A percentile compares a stretch with the other conserved stretches of the same genome.
phyloP scores from a whole-genome alignment of 1,140 invertebrate species.

The honey bee (Apis mellifera) region DNA sequence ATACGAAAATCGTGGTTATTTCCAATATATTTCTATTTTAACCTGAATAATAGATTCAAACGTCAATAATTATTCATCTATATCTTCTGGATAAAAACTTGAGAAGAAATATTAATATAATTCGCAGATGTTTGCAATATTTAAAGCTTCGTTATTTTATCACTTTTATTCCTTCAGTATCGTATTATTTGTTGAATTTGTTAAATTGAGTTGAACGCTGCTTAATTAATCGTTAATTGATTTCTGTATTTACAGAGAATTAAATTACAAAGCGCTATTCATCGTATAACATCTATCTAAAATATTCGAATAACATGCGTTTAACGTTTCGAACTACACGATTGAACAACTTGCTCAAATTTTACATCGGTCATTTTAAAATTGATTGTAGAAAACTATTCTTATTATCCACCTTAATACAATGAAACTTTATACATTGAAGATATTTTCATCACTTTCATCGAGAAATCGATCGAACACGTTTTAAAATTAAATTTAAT shows the following conservation, averaged over 20 bases:
- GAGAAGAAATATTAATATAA: too few relatives aligned
- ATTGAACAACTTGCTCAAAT: too few relatives aligned
- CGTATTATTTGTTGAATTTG: too few relatives aligned
- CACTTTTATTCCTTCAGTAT: neutral
- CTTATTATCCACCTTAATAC: too few relatives aligned
- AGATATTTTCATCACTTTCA: neutral
- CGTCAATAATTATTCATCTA: too few relatives aligned
- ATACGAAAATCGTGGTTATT: too few relatives aligned
- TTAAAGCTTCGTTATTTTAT: neutral
- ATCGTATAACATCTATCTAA: neutral
- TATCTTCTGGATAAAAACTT: too few relatives aligned
- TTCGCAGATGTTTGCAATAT: neutral
- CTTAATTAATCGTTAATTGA: conserved; percentile 1
- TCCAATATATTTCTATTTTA: too few relatives aligned
- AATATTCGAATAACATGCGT: neutral
- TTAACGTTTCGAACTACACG: neutral
- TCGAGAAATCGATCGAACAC: neutral
- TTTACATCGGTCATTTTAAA: too few relatives aligned
- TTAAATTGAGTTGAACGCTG: neutral
- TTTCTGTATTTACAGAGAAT: neutral
- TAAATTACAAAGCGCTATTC: neutral
- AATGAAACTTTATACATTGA: too few relatives aligned
- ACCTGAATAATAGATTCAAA: too few relatives aligned
- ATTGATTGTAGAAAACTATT: too few relatives aligned
- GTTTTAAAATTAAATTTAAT: neutral